A percentile compares a stretch with the other conserved stretches of the same genome.
Evolutionary conservation across 2,113 vertebrate genomes (phyloP).

Genomic region (Brachyhypopomus gauderio): DNA sequence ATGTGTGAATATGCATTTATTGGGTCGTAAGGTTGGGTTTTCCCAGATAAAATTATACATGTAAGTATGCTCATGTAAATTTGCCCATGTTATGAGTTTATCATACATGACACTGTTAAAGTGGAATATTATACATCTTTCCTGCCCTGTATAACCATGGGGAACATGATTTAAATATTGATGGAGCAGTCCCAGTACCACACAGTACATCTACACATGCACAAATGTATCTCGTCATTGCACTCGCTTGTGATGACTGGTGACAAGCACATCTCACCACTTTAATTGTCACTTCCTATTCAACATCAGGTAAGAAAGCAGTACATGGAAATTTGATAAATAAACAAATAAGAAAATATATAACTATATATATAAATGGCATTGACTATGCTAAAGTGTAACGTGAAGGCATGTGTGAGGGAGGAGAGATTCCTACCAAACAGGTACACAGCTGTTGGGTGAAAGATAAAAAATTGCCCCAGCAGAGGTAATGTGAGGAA

Average conservation of each 20-base stretch:
- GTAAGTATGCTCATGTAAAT: conserved; percentile 42
- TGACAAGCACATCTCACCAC: background rate
- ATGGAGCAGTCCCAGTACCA: background rate
- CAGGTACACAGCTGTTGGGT: conserved; percentile 59
- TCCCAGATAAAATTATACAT: conserved; percentile 37
- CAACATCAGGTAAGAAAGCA: conserved; percentile 12
- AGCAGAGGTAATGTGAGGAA: conserved; percentile 51
- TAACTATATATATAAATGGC: background rate
- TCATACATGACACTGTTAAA: conserved; percentile 33
- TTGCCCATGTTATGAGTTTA: conserved; percentile 24
- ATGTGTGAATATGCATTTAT: conserved; percentile 36
- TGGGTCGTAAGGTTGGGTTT: conserved; percentile 5
- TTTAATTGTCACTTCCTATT: conserved; percentile 13
- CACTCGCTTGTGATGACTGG: background rate
- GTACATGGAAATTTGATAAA: background rate
- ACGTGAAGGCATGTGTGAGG: background rate
- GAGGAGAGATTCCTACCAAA: conserved; percentile 38
- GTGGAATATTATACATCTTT: conserved; percentile 4
- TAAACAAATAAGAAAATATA: background rate
- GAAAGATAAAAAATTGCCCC: conserved; percentile 61
- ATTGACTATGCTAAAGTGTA: conserved; percentile 12
- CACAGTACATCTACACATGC: background rate
- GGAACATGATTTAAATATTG: conserved; percentile 19
- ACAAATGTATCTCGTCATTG: background rate
- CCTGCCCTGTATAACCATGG: background rate